These are phyloP conservation scores for Netelia melanura DNA, from an alignment of 2,888 invertebrate genomes.

Conservation along the genomic window DNA sequence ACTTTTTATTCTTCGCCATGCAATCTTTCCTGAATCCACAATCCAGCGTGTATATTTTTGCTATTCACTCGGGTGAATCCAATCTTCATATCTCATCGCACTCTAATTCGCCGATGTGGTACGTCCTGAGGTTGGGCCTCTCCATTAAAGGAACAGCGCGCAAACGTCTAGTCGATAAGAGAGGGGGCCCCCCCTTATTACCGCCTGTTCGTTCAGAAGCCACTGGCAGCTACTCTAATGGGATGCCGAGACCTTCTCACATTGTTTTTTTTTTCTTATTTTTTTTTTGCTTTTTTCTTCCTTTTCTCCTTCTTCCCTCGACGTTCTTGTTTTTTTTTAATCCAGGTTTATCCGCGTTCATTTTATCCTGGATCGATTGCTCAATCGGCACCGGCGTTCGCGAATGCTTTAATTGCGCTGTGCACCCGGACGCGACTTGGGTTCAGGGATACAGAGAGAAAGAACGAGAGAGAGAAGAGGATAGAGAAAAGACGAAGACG, in stretches of 20 bases:
- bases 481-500: slow-evolving; percentile 26
- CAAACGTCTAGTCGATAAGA: slow-evolving; percentile 60
- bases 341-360: slow-evolving; percentile 63
- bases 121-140: slow-evolving; percentile 25
- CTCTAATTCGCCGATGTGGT: slow-evolving; percentile 16
- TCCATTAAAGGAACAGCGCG: slow-evolving; percentile 55
- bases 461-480: slow-evolving; percentile 27
- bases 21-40: slow-evolving; percentile 9
- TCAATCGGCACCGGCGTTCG: slow-evolving; percentile 66
- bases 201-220: slow-evolving; percentile 57
- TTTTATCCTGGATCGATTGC: slow-evolving; percentile 68
- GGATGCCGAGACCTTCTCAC: slow-evolving; percentile 67
- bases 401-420: slow-evolving; percentile 67
- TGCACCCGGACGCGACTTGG: slow-evolving; percentile 62
- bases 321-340: slow-evolving; percentile 22
- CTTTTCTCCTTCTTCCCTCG: slow-evolving; percentile 11
- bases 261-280: slow-evolving; percentile 44
- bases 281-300: slow-evolving; percentile 15
- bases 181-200: slow-evolving; percentile 38
- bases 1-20: background rate
- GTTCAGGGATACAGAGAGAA: slow-evolving; percentile 48
- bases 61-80: background rate
- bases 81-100: slow-evolving; percentile 33
- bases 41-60: too few relatives aligned
- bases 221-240: slow-evolving; percentile 57